A percentile compares a stretch with the other conserved stretches of the same genome.
Conservation (phyloP, 2,797 vertebrate genomes). For the Hippocampus kuda region DNA sequence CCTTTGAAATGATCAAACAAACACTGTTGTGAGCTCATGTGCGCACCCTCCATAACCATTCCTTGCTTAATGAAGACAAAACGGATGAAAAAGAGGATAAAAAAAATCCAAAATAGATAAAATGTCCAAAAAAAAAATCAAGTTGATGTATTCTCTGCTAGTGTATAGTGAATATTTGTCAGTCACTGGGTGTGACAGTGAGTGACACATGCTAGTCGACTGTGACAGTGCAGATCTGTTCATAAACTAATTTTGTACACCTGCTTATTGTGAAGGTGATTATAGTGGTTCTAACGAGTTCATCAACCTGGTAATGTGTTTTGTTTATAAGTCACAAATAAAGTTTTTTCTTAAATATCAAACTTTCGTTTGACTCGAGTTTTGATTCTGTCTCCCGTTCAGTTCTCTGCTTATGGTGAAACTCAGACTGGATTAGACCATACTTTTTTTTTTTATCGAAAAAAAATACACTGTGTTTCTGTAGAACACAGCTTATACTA, state of each 20-base stretch:
- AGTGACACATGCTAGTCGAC: slow-evolving; percentile 73
- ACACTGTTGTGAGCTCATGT: slow-evolving; percentile 81
- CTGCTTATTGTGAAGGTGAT: slow-evolving; percentile 83
- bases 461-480: no score
- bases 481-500: no score
- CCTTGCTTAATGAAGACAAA: slow-evolving; percentile 42
- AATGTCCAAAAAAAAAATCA: slow-evolving; percentile 38
- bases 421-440: background rate
- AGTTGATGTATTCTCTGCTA: slow-evolving; percentile 91
- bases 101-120: slow-evolving; percentile 15
- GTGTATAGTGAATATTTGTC: slow-evolving; percentile 96
- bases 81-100: slow-evolving; percentile 1
- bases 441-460: background rate
- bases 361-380: slow-evolving; percentile 20
- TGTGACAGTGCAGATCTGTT: slow-evolving; percentile 80
- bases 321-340: slow-evolving; percentile 98
- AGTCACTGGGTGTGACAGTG: slow-evolving; percentile 58
- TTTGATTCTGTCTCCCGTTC: slow-evolving; percentile 2
- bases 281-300: slow-evolving; percentile 78
- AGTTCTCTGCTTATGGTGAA: background rate
- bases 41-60: slow-evolving; percentile 76
- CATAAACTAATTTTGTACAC: slow-evolving; percentile 82
- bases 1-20: slow-evolving; percentile 74
- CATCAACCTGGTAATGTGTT: slow-evolving; percentile 73
- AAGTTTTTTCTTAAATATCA: slow-evolving; percentile 92